Evolutionary conservation across 2,113 vertebrate species (phyloP), one percentile per base, ranked within the genome.

Genomic region (Nymphicus hollandicus): DNA sequence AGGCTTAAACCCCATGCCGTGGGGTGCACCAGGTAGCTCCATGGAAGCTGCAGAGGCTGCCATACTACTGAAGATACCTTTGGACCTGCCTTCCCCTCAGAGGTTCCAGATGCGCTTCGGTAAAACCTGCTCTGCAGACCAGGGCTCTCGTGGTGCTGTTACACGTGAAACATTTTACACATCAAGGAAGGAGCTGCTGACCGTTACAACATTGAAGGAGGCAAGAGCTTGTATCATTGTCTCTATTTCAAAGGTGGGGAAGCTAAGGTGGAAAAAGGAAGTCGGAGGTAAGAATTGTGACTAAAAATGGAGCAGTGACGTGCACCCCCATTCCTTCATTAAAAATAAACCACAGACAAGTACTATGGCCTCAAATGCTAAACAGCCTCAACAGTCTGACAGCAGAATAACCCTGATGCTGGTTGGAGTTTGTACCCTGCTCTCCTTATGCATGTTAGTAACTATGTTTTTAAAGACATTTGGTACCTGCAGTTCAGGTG

Each of bases 11-110:
- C 18, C 6, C 0, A 7, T 22, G 50, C 49, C 18, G 10, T 1
- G 37, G 31, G n/a, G 14, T 24, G 37, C 10, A 19, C 27, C 20
- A 5, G 11, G 11, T 37, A 63, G 78, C 86, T 39, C 20, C 39
- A 6, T 0, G 25, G 66, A 33, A 50, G 33, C 29, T 11, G 3
- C 49, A 19, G 7, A 47, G 31, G 43, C 13, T 17, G 41, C 55
- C 7, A 5, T 20, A 49, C 73, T 68, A 60, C 76, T 39, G 39
- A 15, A 50, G 64, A 4, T 4, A 2, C 28, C 39, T 61, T 15
- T 27, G 39, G 2, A 6, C 25, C 44, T 4, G 15, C 15, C 27
- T 10, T 7, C 1, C 53, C 33, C 28, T 63, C 43, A 1, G 9
- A 44, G 64, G 33, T 17, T 8, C n/a, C 69, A 37, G 41, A 3